Evolutionary conservation across 2,797 vertebrate genomes (phyloP).

Genomic region (Eupleurogrammus muticus): DNA sequence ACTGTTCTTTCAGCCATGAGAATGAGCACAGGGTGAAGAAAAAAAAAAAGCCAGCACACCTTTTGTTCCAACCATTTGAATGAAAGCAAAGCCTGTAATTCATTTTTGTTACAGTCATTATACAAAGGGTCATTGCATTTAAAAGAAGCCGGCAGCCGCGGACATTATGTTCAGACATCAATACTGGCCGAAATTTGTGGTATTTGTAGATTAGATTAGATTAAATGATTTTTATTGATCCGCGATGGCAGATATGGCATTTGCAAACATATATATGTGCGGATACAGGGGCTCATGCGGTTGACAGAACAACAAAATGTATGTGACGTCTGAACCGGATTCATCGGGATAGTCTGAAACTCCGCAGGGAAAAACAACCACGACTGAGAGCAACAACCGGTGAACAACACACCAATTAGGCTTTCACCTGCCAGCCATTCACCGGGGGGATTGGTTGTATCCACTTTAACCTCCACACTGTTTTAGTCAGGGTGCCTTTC

Average conservation of each 20-base stretch:
- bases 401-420: conserved; percentile 8
- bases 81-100: conserved; percentile 37
- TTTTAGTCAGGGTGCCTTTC: conserved; percentile 52
- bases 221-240: conserved; percentile 59
- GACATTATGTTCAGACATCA: conserved; percentile 34
- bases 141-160: conserved; percentile 14
- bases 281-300: conserved; percentile 26
- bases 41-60: neutral
- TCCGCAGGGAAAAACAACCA: conserved; percentile 1
- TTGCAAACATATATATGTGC: conserved; percentile 43
- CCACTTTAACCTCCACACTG: conserved; percentile 53
- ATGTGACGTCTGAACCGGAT: neutral
- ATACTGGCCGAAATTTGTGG: conserved; percentile 40
- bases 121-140: conserved; percentile 33
- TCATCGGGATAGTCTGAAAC: conserved; percentile 18
- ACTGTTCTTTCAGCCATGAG: conserved; percentile 32
- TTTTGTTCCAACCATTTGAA: conserved; percentile 39
- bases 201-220: conserved; percentile 62
- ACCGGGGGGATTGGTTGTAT: conserved; percentile 42
- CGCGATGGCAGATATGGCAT: conserved; percentile 40
- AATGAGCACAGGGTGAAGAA: neutral
- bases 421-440: conserved; percentile 16
- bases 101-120: conserved; percentile 36
- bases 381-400: conserved; percentile 5
- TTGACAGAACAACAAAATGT: conserved; percentile 12